phyloP scores from a whole-genome alignment of 2,888 invertebrate genomes.

The Drosophila neonasuta region DNA sequence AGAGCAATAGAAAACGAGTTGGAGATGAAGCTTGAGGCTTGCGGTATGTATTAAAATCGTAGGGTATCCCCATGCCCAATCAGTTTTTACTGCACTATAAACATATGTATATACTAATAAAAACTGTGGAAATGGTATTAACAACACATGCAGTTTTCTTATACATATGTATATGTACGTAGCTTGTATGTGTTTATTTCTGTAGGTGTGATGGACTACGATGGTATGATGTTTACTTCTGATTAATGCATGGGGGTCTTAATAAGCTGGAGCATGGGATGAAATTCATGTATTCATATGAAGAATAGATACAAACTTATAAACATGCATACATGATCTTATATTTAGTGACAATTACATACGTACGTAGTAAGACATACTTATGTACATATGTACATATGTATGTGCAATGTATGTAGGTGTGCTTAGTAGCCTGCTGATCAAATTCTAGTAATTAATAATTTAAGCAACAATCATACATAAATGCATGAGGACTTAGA shows the following conservation, averaged over 20 bases:
- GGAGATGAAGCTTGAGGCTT: conserved; percentile 5
- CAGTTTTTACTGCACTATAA: conserved; percentile 25
- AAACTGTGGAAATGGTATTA: conserved; percentile 16
- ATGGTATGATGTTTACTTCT: conserved; percentile 37
- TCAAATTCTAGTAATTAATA: conserved; percentile 11
- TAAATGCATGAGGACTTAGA: not conserved
- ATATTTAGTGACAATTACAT: not conserved
- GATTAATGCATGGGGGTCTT: conserved; percentile 39
- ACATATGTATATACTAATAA: conserved; percentile 1
- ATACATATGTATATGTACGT: conserved; percentile 9
- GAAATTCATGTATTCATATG: not conserved
- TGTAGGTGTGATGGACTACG: conserved; percentile 22
- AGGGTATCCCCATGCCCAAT: conserved; percentile 9
- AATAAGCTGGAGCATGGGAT: conserved; percentile 24
- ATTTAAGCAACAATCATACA: not conserved
- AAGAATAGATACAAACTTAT: not conserved
- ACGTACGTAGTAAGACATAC: not conserved
- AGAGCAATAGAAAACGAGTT: conserved; percentile 1
- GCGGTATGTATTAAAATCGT: not conserved
- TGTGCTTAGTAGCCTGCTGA: conserved; percentile 3
- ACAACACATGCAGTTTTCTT: conserved; percentile 10
- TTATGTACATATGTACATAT: no score
- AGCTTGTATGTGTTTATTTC: conserved; percentile 3
- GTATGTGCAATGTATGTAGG: no score
- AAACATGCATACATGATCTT: not conserved